Percentiles rank a stretch among this genome's conserved stretches.
Evolutionary conservation across 2,888 invertebrate genomes (phyloP).

Genomic region (Parasteatoda lunata): DNA sequence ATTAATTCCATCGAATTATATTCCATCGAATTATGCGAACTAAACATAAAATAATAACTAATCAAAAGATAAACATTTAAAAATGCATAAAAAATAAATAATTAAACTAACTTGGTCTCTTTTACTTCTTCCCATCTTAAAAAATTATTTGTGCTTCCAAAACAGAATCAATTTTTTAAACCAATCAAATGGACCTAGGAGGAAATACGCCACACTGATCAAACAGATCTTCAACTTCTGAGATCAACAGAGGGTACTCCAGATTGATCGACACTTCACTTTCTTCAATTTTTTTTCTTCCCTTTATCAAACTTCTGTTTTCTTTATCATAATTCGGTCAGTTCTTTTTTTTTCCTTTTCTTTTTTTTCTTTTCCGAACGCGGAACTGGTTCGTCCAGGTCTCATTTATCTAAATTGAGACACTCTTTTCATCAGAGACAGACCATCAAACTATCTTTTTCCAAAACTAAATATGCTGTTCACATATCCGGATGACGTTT

Average conservation of each 20-base stretch:
- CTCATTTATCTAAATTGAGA: conserved; percentile 7
- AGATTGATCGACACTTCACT: conserved; percentile 26
- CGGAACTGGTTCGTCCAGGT: conserved; percentile 40
- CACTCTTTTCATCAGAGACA: background rate
- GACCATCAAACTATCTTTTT: background rate
- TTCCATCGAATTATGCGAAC: no score
- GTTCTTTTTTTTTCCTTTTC: background rate
- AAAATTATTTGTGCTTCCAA: no score
- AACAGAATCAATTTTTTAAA: no score
- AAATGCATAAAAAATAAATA: no score
- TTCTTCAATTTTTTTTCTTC: background rate
- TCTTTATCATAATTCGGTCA: conserved; percentile 9
- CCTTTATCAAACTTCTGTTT: conserved; percentile 5
- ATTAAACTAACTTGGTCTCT: no score
- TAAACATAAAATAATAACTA: no score
- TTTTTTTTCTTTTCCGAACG: conserved; percentile 1
- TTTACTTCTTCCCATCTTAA: no score
- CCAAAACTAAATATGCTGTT: conserved; percentile 23
- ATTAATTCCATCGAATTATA: no score
- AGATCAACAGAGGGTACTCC: conserved; percentile 28
- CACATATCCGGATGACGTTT: conserved; percentile 29
- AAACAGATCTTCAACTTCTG: conserved; percentile 20
- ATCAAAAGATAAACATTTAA: no score
- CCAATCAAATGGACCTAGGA: no score
- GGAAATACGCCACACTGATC: no score